Base-by-base conservation (phyloP, 2,113 vertebrate genomes). In the Chaetodon auriga region DNA sequence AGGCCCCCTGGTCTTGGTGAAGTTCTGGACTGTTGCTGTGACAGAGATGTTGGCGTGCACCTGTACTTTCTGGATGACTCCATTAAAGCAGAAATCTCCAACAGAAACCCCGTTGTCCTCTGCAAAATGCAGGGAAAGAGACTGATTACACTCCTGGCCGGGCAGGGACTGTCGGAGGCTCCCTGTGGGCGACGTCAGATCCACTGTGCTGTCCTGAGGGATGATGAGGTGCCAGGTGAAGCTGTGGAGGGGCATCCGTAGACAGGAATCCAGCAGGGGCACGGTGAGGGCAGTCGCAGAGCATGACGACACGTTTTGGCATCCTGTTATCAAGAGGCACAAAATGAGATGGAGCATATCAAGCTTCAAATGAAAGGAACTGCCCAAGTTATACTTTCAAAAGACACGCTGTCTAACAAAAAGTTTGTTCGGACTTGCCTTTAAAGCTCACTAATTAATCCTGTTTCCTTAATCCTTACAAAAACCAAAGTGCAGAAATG, bases 31-130 rank as follows among this genome's bases (percentile, higher is more conserved):
- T 7, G 68, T 92, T 30, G 95, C 91, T 0, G 94, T 95, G 87
- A 99, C 80, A 0, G 96, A 95, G 80, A 96, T 19, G 16, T 97
- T 97, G 68, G 96, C 86, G 49, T 95, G 95, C 84, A 97, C 88
- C 87, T 96, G 96, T 84, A 99, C 88, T 82, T 95, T 96, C 86
- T 96, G 88, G 70, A 99, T 95, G 43, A 85, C 77, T 41, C 97
- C 97, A 1, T 93, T 89, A 0, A 87, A 89, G 85, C 98, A 99
- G 93, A 97, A 99, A 1, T 92, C 70, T n/a, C 98, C 97, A 0
- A 98, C n/a, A 13, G 90, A 73, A 16, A 94, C 72, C 0, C 94
- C 90, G 0, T 85, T 86, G 4, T 63, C 70, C 1, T 94, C 95
- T 0, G 82, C 80, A 7, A 96, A 78, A 2, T 93, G 92, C 72